These are phyloP conservation scores for Coelopa pilipes DNA, from an alignment of 2,888 invertebrate species.

Conservation along the genomic window DNA sequence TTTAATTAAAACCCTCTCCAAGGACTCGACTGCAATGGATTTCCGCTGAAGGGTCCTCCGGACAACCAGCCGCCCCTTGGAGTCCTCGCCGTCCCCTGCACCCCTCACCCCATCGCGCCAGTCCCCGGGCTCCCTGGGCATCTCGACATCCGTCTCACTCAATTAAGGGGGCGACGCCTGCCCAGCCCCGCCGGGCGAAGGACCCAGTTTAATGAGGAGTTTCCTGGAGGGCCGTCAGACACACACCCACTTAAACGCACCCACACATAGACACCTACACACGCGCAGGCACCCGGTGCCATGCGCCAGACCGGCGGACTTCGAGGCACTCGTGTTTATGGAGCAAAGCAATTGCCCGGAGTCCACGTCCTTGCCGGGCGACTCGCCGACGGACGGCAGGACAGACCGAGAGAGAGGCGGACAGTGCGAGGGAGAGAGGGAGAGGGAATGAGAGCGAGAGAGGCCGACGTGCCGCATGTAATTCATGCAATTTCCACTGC, in stretches of 20 bases:
- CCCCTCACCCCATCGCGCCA: not conserved
- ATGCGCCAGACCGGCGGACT: not conserved
- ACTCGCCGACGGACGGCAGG: too few relatives aligned
- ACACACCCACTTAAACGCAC: not conserved
- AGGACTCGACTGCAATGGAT: too few relatives aligned
- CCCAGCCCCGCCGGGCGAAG: not conserved
- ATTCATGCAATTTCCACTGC: slow-evolving; percentile 18
- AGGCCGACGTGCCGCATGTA: not conserved
- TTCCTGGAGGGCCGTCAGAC: slow-evolving; percentile 9
- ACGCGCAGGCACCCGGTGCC: not conserved
- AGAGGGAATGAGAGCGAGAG: too few relatives aligned
- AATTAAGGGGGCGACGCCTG: slow-evolving; percentile 6
- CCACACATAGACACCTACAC: not conserved
- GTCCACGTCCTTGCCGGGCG: slow-evolving; percentile 12
- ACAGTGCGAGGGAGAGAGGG: too few relatives aligned
- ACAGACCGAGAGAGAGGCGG: too few relatives aligned
- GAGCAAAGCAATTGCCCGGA: not conserved
- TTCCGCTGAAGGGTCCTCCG: too few relatives aligned
- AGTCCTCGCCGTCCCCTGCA: too few relatives aligned
- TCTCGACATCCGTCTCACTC: not conserved
- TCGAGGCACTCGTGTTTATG: too few relatives aligned
- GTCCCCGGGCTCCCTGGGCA: not conserved
- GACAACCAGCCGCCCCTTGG: too few relatives aligned
- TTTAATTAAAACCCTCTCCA: too few relatives aligned
- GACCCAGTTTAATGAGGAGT: slow-evolving; percentile 26